A percentile compares a stretch with the other conserved stretches of the same genome.
phyloP scores from a whole-genome alignment of 2,797 vertebrate genomes.

The Etheostoma nigrum region DNA sequence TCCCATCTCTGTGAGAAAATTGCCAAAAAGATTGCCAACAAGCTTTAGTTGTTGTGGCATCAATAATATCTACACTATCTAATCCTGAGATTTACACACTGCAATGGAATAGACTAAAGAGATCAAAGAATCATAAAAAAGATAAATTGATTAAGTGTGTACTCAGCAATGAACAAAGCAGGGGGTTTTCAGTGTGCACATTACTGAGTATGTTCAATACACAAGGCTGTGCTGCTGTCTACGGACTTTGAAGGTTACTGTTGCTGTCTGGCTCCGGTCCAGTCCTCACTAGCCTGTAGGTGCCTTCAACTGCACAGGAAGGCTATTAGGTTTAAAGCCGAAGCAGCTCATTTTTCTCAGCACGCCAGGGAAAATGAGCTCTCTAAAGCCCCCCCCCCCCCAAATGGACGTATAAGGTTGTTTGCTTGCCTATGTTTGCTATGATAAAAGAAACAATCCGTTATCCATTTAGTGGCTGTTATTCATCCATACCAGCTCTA shows the following conservation, averaged over 20 bases:
- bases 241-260: conserved; percentile 50
- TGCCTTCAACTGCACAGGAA: conserved; percentile 51
- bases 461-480: conserved; percentile 36
- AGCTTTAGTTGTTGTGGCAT: conserved; percentile 8
- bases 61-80: conserved; percentile 4
- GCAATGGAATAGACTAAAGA: background rate
- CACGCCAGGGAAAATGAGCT: conserved; percentile 49
- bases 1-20: conserved; percentile 16
- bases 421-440: conserved; percentile 53
- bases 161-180: conserved; percentile 2
- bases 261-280: conserved; percentile 47
- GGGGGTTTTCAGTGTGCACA: conserved; percentile 12
- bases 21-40: conserved; percentile 12
- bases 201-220: conserved; percentile 11
- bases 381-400: conserved; percentile 25
- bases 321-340: conserved; percentile 45
- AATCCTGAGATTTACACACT: conserved; percentile 3
- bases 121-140: background rate
- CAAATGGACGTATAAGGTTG: conserved; percentile 49
- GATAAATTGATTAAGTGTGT: background rate
- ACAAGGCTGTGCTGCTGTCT: conserved; percentile 20
- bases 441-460: conserved; percentile 62
- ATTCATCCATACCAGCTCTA: conserved; percentile 22
- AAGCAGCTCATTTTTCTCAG: conserved; percentile 61
- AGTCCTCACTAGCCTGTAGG: conserved; percentile 51